Evolutionary conservation across 2,888 invertebrate genomes (phyloP).

Genomic region (Stomorhina lunata): DNA sequence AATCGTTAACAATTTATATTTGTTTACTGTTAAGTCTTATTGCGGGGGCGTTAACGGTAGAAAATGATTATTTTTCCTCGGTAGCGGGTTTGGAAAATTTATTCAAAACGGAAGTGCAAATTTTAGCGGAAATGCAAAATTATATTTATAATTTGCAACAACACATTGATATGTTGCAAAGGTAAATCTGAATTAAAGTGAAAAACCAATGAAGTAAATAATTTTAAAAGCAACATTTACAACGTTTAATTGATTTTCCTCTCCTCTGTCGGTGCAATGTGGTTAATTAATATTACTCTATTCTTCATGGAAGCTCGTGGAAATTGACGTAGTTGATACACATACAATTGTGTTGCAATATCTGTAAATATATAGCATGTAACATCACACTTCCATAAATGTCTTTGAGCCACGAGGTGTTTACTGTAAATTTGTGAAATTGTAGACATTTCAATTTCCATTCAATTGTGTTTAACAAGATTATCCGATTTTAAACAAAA

Average conservation of each 20-base stretch:
- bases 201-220: not conserved
- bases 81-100: conserved; percentile 73
- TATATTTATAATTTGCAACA: conserved; percentile 72
- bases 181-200: no score
- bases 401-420: not conserved
- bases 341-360: not conserved
- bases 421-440: not conserved
- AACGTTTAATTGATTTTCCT: not conserved
- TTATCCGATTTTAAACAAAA: not conserved
- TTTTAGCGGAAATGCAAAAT: conserved; percentile 73
- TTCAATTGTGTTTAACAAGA: not conserved
- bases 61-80: conserved; percentile 74
- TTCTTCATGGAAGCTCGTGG: not conserved
- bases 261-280: no score
- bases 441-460: not conserved
- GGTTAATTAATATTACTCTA: conserved; percentile 11
- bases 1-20: conserved; percentile 3
- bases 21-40: not conserved
- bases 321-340: not conserved
- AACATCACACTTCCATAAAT: not conserved
- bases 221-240: not conserved
- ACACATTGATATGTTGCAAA: conserved; percentile 72
- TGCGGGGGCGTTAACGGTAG: not conserved
- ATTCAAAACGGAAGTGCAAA: conserved; percentile 72
- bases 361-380: not conserved